Base-by-base conservation (phyloP, 2,113 vertebrate genomes). In the Corydoras sp. region DNA sequence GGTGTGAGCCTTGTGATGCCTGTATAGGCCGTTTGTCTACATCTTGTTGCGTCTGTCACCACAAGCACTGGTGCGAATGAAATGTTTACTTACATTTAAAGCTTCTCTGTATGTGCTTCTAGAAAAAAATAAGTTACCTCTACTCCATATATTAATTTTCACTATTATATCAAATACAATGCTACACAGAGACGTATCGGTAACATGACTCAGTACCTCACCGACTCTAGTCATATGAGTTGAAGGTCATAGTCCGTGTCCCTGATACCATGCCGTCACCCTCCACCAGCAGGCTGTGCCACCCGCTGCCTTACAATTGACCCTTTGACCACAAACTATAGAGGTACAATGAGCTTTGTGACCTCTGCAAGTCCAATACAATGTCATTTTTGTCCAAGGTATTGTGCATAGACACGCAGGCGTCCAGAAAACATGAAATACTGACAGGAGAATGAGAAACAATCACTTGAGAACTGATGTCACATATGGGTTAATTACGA, bases 251-350 rank as follows among this genome's bases (percentile, higher is more conserved):
- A 48, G 69, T 80, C 10, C 63, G 66, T 71, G 58, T 79, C 71
- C 76, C 64, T 77, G 11, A 1, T 7, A 49, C 71, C 85, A 83
- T 68, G 83, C 76, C 86, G 84, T 84, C 48, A 75, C 77, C 80
- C 75, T 63, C 77, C 85, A 85, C 88, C 62, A 49, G 12, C 63
- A 59, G 65, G 74, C 74, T 66, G 91, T 92, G 88, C 88, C 88
- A 90, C 65, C 78, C 84, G 70, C 73, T 79, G 75, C 13, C 83
- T 35, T 83, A 85, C 75, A 88, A 89, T 88, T 79, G 84, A 75
- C 85, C 87, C 81, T 87, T 88, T 87, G 77, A 32, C 0, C 63
- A 65, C 15, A 43, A 50, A 64, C 60, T 58, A 65, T 73, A 82
- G 69, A 72, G 8, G 51, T 79, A 90, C 84, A 90, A 86, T 77